A percentile compares a stretch with the other conserved stretches of the same genome.
Evolutionary conservation across 37 sponge, comb jelly and placozoan genomes (phyloP).

Genomic region (Eunapius fragilis): DNA sequence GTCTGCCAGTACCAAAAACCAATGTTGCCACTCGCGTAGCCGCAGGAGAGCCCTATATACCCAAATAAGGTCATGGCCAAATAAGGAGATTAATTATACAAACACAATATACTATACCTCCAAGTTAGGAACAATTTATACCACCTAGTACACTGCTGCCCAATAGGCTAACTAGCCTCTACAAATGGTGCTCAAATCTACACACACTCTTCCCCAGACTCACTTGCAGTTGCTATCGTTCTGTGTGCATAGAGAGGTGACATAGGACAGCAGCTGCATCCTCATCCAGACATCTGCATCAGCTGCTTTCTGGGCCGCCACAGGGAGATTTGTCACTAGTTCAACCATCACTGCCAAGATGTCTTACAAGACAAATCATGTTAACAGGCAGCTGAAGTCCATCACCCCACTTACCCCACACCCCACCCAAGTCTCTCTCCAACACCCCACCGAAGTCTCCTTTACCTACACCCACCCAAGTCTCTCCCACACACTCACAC

Average conservation of each 20-base stretch:
- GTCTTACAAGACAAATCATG: not conserved
- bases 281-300: slow-evolving; percentile 38
- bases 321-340: slow-evolving; percentile 40
- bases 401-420: not conserved
- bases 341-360: slow-evolving; percentile 60
- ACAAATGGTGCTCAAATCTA: not conserved
- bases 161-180: too few species aligned
- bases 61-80: not conserved
- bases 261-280: slow-evolving; percentile 59
- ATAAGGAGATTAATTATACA: too few species aligned
- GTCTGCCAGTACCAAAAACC: slow-evolving; percentile 59
- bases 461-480: too few species aligned
- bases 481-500: too few species aligned
- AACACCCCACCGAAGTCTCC: too few species aligned
- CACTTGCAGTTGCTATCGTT: slow-evolving; percentile 61
- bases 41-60: slow-evolving; percentile 32
- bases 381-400: not conserved
- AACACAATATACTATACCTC: too few species aligned
- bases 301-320: slow-evolving; percentile 13
- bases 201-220: not conserved
- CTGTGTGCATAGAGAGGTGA: slow-evolving; percentile 55
- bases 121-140: too few species aligned
- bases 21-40: slow-evolving; percentile 57
- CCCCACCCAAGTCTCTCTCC: not conserved
- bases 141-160: too few species aligned